Evolutionary conservation across 2,797 vertebrate genomes (phyloP), one percentile per base, ranked within the genome.

Genomic region (Fistularia commersonii): DNA sequence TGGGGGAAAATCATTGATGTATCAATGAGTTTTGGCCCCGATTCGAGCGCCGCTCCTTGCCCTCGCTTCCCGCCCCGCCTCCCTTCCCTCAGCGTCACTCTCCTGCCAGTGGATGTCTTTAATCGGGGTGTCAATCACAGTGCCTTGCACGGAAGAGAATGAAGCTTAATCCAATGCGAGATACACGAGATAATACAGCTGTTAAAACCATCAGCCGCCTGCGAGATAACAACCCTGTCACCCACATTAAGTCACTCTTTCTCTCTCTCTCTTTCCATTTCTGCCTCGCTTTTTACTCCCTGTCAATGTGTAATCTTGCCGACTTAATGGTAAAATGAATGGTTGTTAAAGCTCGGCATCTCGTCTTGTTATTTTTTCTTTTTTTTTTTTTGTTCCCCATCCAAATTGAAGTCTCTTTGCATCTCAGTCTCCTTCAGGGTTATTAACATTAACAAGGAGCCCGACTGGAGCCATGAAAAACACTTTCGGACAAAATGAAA

Each of bases 51-150:
- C 7, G 57, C 49, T 55, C 61, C 32, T 50, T 44, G 5, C 35
- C 38, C 15, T n/a, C 60, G 32, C 9, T 6, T 33, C 42, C 6
- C 47, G 8, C 31, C 36, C n/a, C 35, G 35, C 35, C 35, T 32
- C 13, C 35, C 38, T 57, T 40, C 15, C 56, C 61, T 57, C 64
- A 23, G 11, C 62, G 6, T 54, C 69, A 6, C 39, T 14, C 37
- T 12, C 38, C 48, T 50, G 60, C 62, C 67, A 71, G 64, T 65
- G 65, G 67, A 75, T 76, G 76, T 76, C 69, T 86, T 80, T 85
- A 83, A 88, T 89, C 88, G 77, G 69, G 48, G 61, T 61, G 61
- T 83, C 81, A 82, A 86, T 86, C 85, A 85, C 51, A 69, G 62
- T 54, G 57, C 40, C 42, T 46, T 43, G 33, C 50, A 40, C 61